These are phyloP conservation scores for Lycocerus yunnanus DNA, from an alignment of 2,888 invertebrate species.

Conservation along the genomic window DNA sequence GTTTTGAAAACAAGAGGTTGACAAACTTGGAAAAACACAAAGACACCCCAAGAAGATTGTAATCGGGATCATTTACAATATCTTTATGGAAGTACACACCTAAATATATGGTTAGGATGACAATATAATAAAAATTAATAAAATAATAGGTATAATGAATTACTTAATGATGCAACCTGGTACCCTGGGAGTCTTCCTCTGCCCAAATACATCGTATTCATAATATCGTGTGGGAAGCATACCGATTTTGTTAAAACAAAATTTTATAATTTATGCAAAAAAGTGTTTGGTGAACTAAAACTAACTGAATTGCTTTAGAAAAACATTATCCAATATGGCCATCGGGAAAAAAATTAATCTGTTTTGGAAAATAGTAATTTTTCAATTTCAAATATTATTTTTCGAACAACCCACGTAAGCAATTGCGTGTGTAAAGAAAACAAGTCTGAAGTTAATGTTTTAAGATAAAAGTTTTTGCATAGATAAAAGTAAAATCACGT, in stretches of 20 bases:
- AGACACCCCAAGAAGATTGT: not conserved
- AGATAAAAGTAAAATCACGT: not conserved
- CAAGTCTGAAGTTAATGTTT: not conserved
- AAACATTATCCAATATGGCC: not conserved
- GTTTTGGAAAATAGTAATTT: no score
- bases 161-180: not conserved
- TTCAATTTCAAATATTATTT: not conserved
- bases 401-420: not conserved
- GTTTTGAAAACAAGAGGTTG: not conserved
- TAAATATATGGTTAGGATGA: no score
- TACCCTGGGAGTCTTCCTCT: not conserved
- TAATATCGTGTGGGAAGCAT: not conserved
- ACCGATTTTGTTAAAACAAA: not conserved
- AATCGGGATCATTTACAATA: no score
- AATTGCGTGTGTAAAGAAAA: not conserved
- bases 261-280: not conserved
- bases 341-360: no score
- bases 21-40: not conserved
- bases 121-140: no score
- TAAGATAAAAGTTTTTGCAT: not conserved
- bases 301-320: not conserved
- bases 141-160: no score
- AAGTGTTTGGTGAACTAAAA: not conserved
- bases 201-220: not conserved
- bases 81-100: no score